Conservation (phyloP, 2,888 invertebrate species). For the Pandemis cinnamomeana region DNA sequence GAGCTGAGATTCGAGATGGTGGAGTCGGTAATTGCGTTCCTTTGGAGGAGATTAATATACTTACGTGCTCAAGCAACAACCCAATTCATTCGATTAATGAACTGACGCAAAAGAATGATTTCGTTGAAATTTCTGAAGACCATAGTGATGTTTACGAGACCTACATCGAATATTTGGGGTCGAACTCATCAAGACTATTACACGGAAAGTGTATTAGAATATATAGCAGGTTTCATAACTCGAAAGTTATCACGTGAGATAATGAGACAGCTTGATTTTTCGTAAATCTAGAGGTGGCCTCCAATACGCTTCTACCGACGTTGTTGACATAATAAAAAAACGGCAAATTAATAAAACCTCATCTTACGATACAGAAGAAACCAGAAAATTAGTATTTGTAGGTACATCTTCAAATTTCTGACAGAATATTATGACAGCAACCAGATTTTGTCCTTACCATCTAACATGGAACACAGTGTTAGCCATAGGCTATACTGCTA, state of each 20-base stretch:
- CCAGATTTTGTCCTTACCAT: neutral
- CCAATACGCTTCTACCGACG: slow-evolving; percentile 13
- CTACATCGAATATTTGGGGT: too few species aligned
- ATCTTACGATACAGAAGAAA: neutral
- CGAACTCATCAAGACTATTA: neutral
- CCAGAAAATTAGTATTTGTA: slow-evolving; percentile 23
- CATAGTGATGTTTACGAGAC: too few species aligned
- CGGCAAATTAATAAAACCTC: slow-evolving; percentile 13
- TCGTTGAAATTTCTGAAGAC: too few species aligned
- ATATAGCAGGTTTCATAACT: slow-evolving; percentile 25
- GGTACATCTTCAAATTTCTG: slow-evolving; percentile 17
- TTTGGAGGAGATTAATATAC: too few species aligned
- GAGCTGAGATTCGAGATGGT: too few species aligned
- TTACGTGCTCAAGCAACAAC: too few species aligned
- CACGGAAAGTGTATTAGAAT: neutral
- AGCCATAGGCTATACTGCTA: slow-evolving; percentile 2
- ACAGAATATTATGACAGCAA: slow-evolving; percentile 12
- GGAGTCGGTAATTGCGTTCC: too few species aligned
- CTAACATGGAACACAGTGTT: neutral
- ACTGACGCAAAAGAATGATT: too few species aligned
- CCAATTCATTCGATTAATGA: too few species aligned
- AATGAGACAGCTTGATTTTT: slow-evolving; percentile 5
- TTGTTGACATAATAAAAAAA: slow-evolving; percentile 17
- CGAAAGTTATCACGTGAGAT: slow-evolving; percentile 9
- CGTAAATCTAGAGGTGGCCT: slow-evolving; percentile 21